Evolutionary conservation across 2,888 invertebrate genomes (phyloP).

Genomic region (Cyaniris semiargus): DNA sequence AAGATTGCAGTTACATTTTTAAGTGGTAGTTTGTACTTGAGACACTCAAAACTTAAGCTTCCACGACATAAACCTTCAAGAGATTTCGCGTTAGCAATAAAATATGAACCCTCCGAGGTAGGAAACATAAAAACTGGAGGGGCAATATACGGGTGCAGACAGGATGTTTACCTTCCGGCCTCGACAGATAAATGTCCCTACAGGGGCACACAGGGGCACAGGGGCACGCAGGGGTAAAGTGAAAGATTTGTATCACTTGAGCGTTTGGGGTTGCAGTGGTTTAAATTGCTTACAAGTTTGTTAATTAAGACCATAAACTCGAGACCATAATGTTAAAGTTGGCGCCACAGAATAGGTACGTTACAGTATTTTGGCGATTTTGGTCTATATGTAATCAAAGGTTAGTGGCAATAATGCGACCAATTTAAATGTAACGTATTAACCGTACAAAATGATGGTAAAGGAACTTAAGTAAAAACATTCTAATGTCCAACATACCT

Average conservation of each 20-base stretch:
- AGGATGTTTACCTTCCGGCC: slow-evolving; percentile 63
- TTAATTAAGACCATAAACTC: slow-evolving; percentile 17
- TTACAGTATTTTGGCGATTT: not conserved
- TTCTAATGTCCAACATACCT: no score
- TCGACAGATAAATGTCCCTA: slow-evolving; percentile 55
- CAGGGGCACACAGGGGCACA: slow-evolving; percentile 14
- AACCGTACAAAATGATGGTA: not conserved
- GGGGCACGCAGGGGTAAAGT: slow-evolving; percentile 8
- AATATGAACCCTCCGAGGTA: slow-evolving; percentile 67
- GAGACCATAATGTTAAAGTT: not conserved
- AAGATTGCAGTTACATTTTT: not conserved
- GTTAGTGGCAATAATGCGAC: not conserved
- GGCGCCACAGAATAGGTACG: not conserved
- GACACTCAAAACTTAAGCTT: slow-evolving; percentile 9
- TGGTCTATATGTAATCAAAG: not conserved
- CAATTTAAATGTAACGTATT: not conserved
- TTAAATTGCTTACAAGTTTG: slow-evolving; percentile 4
- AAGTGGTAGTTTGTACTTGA: not conserved
- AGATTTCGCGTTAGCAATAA: slow-evolving; percentile 58
- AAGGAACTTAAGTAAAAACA: no score
- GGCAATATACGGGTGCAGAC: slow-evolving; percentile 47
- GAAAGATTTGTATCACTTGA: slow-evolving; percentile 20
- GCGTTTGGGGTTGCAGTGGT: slow-evolving; percentile 11
- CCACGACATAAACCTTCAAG: slow-evolving; percentile 10
- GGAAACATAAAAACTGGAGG: slow-evolving; percentile 69